These are phyloP conservation scores for Drosophila navojoa DNA, from an alignment of 1,140 invertebrate genomes.

Conservation along the genomic window DNA sequence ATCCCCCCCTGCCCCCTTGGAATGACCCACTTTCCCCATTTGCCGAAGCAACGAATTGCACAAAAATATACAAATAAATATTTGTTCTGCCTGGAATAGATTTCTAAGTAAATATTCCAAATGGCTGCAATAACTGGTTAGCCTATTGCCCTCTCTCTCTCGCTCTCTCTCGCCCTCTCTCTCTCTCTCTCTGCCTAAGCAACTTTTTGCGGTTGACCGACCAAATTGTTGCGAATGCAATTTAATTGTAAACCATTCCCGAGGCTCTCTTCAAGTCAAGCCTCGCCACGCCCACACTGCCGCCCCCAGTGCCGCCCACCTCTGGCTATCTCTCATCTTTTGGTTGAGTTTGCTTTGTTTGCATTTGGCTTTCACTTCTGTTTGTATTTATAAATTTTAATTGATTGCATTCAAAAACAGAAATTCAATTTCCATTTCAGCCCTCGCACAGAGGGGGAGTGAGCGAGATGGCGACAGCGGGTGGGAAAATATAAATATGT, in stretches of 20 bases:
- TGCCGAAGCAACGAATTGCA: too few species aligned
- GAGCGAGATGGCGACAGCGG: too few species aligned
- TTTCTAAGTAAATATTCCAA: too few species aligned
- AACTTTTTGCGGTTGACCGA: constrained; percentile 28
- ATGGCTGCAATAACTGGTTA: too few species aligned
- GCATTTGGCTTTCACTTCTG: constrained; percentile 28
- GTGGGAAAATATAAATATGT: too few species aligned
- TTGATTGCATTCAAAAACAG: constrained; percentile 61
- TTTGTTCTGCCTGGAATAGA: too few species aligned
- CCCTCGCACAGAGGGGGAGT: background rate
- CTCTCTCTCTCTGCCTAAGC: constrained; percentile 5
- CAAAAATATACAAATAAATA: too few species aligned
- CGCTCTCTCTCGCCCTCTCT: background rate
- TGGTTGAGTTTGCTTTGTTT: constrained; percentile 23
- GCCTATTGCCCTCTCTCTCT: background rate
- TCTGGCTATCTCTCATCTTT: background rate
- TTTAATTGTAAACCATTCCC: constrained; percentile 52
- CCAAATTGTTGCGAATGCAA: constrained; percentile 47
- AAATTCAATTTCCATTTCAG: constrained; percentile 38
- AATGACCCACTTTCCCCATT: too few species aligned
- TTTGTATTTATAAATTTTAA: constrained; percentile 55
- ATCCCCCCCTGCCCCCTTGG: too few species aligned
- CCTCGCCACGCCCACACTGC: background rate
- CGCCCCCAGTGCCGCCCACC: background rate
- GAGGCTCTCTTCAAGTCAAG: too few species aligned